phyloP scores from a whole-genome alignment of 2,888 invertebrate genomes.

The Lypha dubia region DNA sequence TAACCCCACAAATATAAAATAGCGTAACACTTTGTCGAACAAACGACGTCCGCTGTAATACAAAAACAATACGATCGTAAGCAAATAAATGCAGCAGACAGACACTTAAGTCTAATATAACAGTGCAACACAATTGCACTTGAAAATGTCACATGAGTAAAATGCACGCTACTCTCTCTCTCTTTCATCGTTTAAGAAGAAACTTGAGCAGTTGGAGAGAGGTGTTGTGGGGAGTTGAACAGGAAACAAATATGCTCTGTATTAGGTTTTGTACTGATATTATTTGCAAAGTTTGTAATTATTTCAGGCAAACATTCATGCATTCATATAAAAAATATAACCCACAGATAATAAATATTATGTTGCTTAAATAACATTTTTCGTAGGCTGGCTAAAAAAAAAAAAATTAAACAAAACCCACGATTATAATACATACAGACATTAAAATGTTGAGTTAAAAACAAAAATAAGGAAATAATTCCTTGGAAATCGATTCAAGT shows the following conservation, averaged over 20 bases:
- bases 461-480: conserved; percentile 55
- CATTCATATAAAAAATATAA: conserved; percentile 8
- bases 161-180: conserved; percentile 13
- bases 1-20: neutral
- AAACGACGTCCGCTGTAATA: neutral
- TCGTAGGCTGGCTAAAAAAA: conserved; percentile 52
- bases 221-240: neutral
- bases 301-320: conserved; percentile 49
- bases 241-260: neutral
- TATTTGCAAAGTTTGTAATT: conserved; percentile 61
- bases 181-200: neutral
- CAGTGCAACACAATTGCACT: conserved; percentile 57
- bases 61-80: neutral
- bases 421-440: conserved; percentile 13
- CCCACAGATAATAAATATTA: conserved; percentile 40
- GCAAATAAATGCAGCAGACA: conserved; percentile 26
- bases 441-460: conserved; percentile 49
- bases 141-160: conserved; percentile 65
- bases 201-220: neutral
- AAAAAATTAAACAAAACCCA: conserved; percentile 57
- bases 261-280: conserved; percentile 16
- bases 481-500: conserved; percentile 66
- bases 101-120: conserved; percentile 37
- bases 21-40: conserved; percentile 6
- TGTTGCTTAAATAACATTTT: conserved; percentile 61